These are phyloP conservation scores for Ophioninae sp. DNA, from an alignment of 2,888 invertebrate species.

Conservation along the genomic window DNA sequence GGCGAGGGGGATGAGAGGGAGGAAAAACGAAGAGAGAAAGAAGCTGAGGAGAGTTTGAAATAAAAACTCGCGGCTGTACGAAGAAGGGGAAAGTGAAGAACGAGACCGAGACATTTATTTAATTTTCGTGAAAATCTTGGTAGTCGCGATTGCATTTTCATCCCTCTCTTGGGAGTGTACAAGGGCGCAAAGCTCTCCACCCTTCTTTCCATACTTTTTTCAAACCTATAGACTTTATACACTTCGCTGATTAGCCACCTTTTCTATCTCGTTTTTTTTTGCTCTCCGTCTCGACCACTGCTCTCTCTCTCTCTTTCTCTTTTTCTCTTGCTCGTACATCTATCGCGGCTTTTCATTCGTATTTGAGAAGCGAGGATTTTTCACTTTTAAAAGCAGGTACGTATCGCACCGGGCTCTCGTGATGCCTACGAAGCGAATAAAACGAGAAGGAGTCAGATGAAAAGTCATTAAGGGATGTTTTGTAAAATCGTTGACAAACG, in stretches of 20 bases:
- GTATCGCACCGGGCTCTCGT: constrained; percentile 4
- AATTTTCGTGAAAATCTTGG: constrained; percentile 70
- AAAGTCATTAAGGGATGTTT: neutral
- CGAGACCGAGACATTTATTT: constrained; percentile 75
- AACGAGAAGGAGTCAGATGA: constrained; percentile 12
- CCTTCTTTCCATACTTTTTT: constrained; percentile 22
- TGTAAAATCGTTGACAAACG: neutral
- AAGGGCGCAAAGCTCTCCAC: constrained; percentile 56
- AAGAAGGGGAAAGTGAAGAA: constrained; percentile 37
- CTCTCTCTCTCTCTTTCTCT: constrained; percentile 16
- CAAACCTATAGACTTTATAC: constrained; percentile 70
- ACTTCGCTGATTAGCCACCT: constrained; percentile 75
- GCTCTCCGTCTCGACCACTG: constrained; percentile 3
- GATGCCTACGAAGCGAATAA: neutral
- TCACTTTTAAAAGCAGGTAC: constrained; percentile 22
- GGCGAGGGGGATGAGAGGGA: constrained; percentile 2
- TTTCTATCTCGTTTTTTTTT: constrained; percentile 24
- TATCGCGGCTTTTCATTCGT: constrained; percentile 14
- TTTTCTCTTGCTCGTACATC: neutral
- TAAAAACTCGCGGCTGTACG: constrained; percentile 50
- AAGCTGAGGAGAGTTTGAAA: constrained; percentile 71
- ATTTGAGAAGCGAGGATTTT: constrained; percentile 28
- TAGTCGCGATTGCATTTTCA: constrained; percentile 72
- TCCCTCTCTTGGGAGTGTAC: constrained; percentile 40
- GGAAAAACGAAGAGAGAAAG: neutral